phyloP scores from a whole-genome alignment of 1,140 invertebrate genomes.

The Liolophura sinensis region DNA sequence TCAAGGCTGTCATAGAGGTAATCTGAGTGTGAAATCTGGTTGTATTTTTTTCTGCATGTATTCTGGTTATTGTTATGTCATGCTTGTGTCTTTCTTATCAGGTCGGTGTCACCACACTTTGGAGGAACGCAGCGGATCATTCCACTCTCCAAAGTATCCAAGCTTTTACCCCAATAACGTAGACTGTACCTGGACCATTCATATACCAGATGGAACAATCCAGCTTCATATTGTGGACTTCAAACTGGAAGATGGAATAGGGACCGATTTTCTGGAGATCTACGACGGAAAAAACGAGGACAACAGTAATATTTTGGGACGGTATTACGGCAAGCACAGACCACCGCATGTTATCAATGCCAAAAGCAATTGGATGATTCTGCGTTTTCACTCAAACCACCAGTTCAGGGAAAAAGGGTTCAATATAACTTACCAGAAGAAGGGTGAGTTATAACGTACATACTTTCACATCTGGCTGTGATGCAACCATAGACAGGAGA shows the following conservation, averaged over 20 bases:
- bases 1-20: too few species aligned
- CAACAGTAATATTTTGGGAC: conserved; percentile 22
- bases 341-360: conserved; percentile 30
- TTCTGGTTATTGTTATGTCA: too few species aligned
- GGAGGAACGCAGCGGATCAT: conserved; percentile 8
- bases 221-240: conserved; percentile 32
- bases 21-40: too few species aligned
- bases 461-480: too few species aligned
- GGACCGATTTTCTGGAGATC: conserved; percentile 31
- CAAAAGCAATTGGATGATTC: conserved; percentile 23
- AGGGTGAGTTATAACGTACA: conserved; percentile 30
- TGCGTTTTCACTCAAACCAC: conserved; percentile 28
- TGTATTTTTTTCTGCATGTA: too few species aligned
- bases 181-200: conserved; percentile 26
- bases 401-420: conserved; percentile 26
- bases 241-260: conserved; percentile 16
- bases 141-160: conserved; percentile 20
- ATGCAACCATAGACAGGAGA: too few species aligned
- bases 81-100: too few species aligned
- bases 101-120: conserved; percentile 2
- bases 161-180: conserved; percentile 21
- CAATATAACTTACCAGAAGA: conserved; percentile 37
- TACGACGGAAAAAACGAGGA: conserved; percentile 30
- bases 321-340: conserved; percentile 15
- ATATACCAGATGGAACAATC: conserved; percentile 18